These are phyloP conservation scores for Teleogryllus occipitalis DNA, from an alignment of 1,140 invertebrate genomes.

Conservation along the genomic window DNA sequence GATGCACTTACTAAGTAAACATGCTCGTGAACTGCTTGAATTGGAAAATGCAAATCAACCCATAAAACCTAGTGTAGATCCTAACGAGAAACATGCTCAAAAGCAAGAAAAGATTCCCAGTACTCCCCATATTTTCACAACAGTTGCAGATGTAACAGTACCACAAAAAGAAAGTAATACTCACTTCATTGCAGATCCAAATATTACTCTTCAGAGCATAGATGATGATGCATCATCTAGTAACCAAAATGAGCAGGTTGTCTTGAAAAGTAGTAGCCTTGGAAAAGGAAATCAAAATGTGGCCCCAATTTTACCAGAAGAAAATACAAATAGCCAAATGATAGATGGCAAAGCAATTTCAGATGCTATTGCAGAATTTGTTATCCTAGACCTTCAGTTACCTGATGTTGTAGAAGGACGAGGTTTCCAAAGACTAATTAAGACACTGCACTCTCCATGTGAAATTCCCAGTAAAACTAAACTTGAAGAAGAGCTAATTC, in stretches of 20 bases:
- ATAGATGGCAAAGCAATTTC: slow-evolving; percentile 35
- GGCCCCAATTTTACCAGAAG: slow-evolving; percentile 32
- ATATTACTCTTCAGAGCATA: slow-evolving; percentile 33
- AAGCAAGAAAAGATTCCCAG: slow-evolving; percentile 33
- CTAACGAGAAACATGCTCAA: slow-evolving; percentile 37
- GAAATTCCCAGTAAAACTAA: slow-evolving; percentile 44
- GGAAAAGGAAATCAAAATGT: slow-evolving; percentile 29
- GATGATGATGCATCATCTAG: slow-evolving; percentile 30
- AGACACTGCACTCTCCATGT: slow-evolving; percentile 41
- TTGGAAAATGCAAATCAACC: slow-evolving; percentile 34
- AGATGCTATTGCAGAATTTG: slow-evolving; percentile 41
- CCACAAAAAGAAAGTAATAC: slow-evolving; percentile 40
- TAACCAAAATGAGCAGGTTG: slow-evolving; percentile 29
- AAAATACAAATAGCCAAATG: slow-evolving; percentile 24
- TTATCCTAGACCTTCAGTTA: slow-evolving; percentile 40
- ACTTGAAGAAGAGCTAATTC: slow-evolving; percentile 43
- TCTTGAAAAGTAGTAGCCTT: slow-evolving; percentile 31
- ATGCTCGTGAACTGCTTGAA: slow-evolving; percentile 40
- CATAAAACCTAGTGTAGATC: slow-evolving; percentile 22
- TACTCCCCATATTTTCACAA: slow-evolving; percentile 37
- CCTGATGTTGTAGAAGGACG: slow-evolving; percentile 43
- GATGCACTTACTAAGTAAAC: slow-evolving; percentile 54
- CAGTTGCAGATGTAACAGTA: slow-evolving; percentile 39
- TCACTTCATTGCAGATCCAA: slow-evolving; percentile 39
- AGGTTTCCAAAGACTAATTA: slow-evolving; percentile 43